Evolutionary conservation across 2,113 vertebrate genomes (phyloP).

Genomic region (Chlamydotis undulata): DNA sequence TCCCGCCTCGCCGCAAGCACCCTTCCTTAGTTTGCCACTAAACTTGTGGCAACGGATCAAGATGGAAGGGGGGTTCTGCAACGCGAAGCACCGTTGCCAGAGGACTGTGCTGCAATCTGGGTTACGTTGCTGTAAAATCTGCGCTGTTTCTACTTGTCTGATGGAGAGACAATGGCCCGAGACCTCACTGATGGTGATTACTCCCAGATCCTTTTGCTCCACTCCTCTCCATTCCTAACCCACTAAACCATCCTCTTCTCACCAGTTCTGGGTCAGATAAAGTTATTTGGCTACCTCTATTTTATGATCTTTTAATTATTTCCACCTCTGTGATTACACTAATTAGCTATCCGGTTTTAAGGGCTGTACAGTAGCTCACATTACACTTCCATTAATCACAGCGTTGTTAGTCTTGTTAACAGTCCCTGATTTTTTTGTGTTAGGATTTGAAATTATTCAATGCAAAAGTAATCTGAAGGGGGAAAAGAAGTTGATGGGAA

Average conservation of each 20-base stretch:
- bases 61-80: neutral
- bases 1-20: neutral
- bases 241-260: conserved; percentile 1
- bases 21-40: neutral
- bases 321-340: conserved; percentile 55
- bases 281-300: conserved; percentile 19
- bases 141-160: neutral
- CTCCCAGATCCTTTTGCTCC: neutral
- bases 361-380: neutral
- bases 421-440: neutral
- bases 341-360: conserved; percentile 32
- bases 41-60: neutral
- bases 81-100: accelerated
- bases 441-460: conserved; percentile 9
- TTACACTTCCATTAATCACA: conserved; percentile 20
- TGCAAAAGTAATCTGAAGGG: conserved; percentile 4
- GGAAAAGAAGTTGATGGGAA: neutral
- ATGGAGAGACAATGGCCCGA: neutral
- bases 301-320: conserved; percentile 59
- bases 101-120: neutral
- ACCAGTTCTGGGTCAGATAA: neutral
- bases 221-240: neutral
- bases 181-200: neutral
- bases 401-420: neutral
- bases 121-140: neutral